Base-by-base conservation (phyloP, 2,888 invertebrate species). In the Cecidostiba fungosa region DNA sequence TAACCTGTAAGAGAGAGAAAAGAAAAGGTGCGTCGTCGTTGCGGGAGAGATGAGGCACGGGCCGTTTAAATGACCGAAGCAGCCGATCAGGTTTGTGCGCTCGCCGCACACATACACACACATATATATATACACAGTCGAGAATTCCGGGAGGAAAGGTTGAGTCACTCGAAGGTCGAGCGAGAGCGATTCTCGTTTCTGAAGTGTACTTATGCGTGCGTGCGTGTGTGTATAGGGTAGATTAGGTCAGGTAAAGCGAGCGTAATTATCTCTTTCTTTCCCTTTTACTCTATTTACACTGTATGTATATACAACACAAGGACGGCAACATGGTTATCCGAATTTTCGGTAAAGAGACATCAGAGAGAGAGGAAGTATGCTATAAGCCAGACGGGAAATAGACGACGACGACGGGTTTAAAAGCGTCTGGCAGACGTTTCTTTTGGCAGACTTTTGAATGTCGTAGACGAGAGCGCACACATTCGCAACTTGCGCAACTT, bases 401-500 rank as follows among this genome's bases (percentile, higher is more conserved):
- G 62, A 23, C 29, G 23, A 29, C 26, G 16, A 14, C 8, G 39
- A 43, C 39, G 39, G 10, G 39, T 43, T n/a, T 43, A 43, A 43
- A 43, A 43, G 12, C 43, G 12, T 12, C 12, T 43, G 43, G 43
- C 43, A 43, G 66, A 66, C 66, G 66, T 66, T 12, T 29, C 26
- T 62, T 62, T 66, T 66, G 66, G 66, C 66, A 66, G 26, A 66
- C 66, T n/a, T 62, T 62, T 62, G 62, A 62, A 62, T 62, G 62
- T 62, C 62, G 62, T 36, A 36, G 36, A 12, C 70, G 19, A n/a
- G n/a, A n/a, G n/a, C 32, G 50, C 16, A 32, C 39, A 12, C 0
- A 10, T 54, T n/a, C 19, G 23, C 47, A 50, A 39, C 39, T 78
- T 69, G 69, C 78, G 78, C 59, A 59, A 69, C 10, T n/a, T 19